Conservation (phyloP, 2,888 invertebrate genomes). For the Leptinotarsa rubiginosa region DNA sequence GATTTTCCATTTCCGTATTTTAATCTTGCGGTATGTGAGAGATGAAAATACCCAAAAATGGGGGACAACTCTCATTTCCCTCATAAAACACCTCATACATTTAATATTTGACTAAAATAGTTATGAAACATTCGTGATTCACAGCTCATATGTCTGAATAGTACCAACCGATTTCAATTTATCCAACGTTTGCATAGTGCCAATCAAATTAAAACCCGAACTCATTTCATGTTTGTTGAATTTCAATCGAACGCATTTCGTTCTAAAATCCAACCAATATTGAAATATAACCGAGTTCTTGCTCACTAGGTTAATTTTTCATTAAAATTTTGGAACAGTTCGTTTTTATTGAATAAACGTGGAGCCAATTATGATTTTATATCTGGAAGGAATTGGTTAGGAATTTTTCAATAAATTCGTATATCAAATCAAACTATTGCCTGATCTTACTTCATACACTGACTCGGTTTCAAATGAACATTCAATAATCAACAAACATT, state of each 20-base stretch:
- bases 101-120: no score
- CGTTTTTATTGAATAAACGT: not conserved
- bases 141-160: no score
- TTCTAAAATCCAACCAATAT: not conserved
- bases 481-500: no score
- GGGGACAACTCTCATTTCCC: no score
- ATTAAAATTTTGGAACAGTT: not conserved
- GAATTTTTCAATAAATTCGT: not conserved
- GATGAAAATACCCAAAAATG: no score
- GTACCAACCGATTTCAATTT: not conserved
- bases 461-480: no score
- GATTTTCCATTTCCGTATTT: no score
- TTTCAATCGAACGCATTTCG: not conserved
- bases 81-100: no score
- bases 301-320: conserved; percentile 3
- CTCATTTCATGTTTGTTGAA: conserved; percentile 15
- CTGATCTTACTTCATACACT: no score
- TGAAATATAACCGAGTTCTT: not conserved
- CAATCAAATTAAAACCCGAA: not conserved
- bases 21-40: no score
- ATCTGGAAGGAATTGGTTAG: not conserved
- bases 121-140: no score
- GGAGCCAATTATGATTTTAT: not conserved
- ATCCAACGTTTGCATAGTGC: not conserved
- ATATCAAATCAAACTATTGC: not conserved